A percentile compares a stretch with the other conserved stretches of the same genome.
phyloP scores from a whole-genome alignment of 2,797 vertebrate genomes.

The Galago senegalensis region DNA sequence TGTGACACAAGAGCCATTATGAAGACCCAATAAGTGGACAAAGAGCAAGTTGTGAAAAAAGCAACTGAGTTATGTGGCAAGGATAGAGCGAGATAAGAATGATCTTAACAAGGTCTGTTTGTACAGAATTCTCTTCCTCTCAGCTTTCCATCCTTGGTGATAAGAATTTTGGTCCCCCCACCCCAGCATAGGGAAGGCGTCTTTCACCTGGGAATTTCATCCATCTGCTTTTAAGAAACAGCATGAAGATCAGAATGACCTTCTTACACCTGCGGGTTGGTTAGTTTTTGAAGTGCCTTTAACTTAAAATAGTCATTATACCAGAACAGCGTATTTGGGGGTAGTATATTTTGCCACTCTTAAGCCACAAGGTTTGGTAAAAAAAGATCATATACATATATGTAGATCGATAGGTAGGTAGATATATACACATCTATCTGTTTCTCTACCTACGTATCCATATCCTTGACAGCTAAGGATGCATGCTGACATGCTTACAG shows the following conservation, averaged over 20 bases:
- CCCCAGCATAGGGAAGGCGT: background rate
- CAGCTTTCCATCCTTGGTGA: background rate
- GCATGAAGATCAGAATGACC: too few relatives aligned
- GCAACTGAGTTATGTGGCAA: background rate
- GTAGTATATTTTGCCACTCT: background rate
- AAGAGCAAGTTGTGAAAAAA: background rate
- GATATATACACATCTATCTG: fast-evolving
- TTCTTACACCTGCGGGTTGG: background rate
- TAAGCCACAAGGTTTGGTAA: background rate
- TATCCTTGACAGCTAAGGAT: background rate
- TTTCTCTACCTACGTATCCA: background rate
- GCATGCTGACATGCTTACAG: background rate
- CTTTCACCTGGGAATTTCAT: fast-evolving
- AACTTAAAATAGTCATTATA: background rate
- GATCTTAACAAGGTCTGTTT: background rate
- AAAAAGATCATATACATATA: background rate
- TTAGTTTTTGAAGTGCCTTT: background rate
- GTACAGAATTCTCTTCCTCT: background rate
- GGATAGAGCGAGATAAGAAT: too few relatives aligned
- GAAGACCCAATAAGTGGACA: background rate
- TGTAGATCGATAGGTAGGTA: too few relatives aligned
- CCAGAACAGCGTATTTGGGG: background rate
- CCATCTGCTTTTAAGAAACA: background rate
- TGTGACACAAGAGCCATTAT: fast-evolving
- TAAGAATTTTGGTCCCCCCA: background rate